These are phyloP conservation scores for Momotus momota DNA, from an alignment of 2,797 vertebrate species.

Conservation along the genomic window DNA sequence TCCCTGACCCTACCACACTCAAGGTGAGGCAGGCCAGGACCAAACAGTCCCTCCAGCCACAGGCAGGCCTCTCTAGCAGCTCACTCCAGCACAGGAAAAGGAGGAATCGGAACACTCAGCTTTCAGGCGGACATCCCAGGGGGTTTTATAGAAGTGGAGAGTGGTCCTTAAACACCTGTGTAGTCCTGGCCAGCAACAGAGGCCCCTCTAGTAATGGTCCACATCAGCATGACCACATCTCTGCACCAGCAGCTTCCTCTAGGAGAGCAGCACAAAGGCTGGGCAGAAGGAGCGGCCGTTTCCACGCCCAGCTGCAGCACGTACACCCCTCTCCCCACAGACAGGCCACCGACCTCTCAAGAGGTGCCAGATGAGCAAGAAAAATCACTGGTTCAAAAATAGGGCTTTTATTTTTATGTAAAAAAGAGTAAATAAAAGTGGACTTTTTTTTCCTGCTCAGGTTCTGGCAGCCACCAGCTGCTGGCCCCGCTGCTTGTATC, in stretches of 20 bases:
- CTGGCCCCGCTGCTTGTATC: background rate
- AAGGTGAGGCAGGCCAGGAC: background rate
- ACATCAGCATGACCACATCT: background rate
- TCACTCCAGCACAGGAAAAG: background rate
- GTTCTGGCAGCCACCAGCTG: background rate
- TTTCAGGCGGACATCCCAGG: background rate
- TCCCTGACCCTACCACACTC: background rate
- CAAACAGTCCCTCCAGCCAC: background rate
- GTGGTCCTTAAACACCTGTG: background rate
- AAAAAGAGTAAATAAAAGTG: slow-evolving; percentile 49
- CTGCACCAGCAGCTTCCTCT: background rate
- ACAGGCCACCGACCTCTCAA: background rate
- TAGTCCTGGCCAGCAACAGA: background rate
- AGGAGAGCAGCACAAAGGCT: background rate
- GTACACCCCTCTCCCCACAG: background rate
- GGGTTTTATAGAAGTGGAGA: background rate
- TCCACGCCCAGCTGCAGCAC: background rate
- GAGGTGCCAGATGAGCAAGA: background rate
- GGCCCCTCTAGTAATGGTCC: background rate
- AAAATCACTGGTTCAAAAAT: background rate
- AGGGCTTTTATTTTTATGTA: slow-evolving; percentile 40
- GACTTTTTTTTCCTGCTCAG: background rate
- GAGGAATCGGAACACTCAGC: background rate
- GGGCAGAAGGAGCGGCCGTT: background rate
- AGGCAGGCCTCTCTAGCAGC: background rate